Evolutionary conservation across 2,888 invertebrate genomes (phyloP), one percentile per base, ranked within the genome.

Genomic region (Noctua janthina): DNA sequence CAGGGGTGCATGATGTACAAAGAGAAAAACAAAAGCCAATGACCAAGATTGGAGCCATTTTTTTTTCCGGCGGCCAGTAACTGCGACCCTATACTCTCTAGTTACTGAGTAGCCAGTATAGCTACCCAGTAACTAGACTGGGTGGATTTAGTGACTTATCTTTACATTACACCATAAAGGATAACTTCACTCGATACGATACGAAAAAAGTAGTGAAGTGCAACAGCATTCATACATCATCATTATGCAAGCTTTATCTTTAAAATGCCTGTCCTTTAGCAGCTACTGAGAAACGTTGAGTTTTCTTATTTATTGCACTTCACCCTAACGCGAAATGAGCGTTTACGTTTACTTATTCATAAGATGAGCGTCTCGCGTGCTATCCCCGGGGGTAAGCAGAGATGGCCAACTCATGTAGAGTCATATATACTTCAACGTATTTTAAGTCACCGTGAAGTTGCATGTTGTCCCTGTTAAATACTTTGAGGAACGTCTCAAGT

Each of bases 311-410:
- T n/a, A 70, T 17, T 72, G 67, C 43, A 51, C 43, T 35, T 43
- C 17, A 49, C 10, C 51, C 49, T 69, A n/a, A 54, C 29, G 15
- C 46, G n/a, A 11, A 79, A 54, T 35, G 79, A 35, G 46, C 15
- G 8, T n/a, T 64, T 70, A 8, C 54, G 51, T 46, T 79, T n/a
- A 79, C 3, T 79, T 79, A 79, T 79, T 79, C 79, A 79, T 46
- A 64, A 79, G 54, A 35, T 13, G 54, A 70, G 62, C n/a, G 64
- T 54, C n/a, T 69, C n/a, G 79, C 62, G 35, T 79, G 43, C 17
- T n/a, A 17, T 69, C 17, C 17, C n/a, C 13, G 17, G 13, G 11
- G 23, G 29, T 43, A 13, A n/a, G 54, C 56, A 8, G 67, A 77
- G 29, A 29, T 23, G 13, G 39, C 13, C 13, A 51, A 59, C 17